Conservation (phyloP, 2,888 invertebrate species). For the Phrixothrix hirtus region DNA sequence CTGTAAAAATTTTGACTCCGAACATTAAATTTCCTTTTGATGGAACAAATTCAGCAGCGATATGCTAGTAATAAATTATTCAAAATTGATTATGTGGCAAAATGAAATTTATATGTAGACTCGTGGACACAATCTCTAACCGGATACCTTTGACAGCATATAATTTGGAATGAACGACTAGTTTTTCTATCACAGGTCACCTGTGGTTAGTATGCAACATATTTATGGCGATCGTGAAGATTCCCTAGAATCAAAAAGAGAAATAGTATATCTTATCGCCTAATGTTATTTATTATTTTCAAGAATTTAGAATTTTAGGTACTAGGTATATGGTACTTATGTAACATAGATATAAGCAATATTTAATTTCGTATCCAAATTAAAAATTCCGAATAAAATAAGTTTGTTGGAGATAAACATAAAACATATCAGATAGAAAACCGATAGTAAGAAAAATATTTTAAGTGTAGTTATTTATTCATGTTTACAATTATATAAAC, state of each 20-base stretch:
- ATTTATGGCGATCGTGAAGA: slow-evolving; percentile 18
- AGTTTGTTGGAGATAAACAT: not conserved
- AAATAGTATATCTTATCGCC: slow-evolving; percentile 1
- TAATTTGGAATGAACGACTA: slow-evolving; percentile 22
- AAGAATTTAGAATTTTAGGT: no score
- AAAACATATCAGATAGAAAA: no score
- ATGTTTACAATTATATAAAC: no score
- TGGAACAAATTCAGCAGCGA: slow-evolving; percentile 8
- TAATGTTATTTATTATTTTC: not conserved
- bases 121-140: slow-evolving; percentile 24
- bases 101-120: slow-evolving; percentile 17
- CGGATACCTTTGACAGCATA: slow-evolving; percentile 25
- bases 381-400: not conserved
- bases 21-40: slow-evolving; percentile 4
- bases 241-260: slow-evolving; percentile 4
- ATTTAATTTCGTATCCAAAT: no score
- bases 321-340: no score
- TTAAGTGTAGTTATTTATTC: no score
- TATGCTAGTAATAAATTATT: slow-evolving; percentile 13
- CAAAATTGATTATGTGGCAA: slow-evolving; percentile 17
- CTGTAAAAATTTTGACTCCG: no score
- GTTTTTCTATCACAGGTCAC: slow-evolving; percentile 19
- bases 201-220: slow-evolving; percentile 13
- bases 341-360: no score
- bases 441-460: no score